These are phyloP conservation scores for Sebastes jordani DNA, from an alignment of 2,797 vertebrate species.

Conservation along the genomic window DNA sequence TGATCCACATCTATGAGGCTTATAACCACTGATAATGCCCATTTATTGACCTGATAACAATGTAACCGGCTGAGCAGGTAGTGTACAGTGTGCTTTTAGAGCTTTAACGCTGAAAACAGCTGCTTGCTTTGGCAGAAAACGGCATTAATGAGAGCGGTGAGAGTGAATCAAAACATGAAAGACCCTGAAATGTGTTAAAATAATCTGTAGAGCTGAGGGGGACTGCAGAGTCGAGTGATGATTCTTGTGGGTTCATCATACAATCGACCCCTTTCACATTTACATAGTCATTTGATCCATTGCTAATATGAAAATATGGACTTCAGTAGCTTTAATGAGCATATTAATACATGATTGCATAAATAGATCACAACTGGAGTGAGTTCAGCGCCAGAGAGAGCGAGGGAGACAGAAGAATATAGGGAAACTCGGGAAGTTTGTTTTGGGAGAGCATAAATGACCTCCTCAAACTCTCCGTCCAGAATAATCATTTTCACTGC, in stretches of 20 bases:
- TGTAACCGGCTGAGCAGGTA: neutral
- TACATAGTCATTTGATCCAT: neutral
- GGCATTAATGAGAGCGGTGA: neutral
- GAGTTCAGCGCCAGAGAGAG: neutral
- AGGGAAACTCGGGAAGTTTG: conserved; percentile 19
- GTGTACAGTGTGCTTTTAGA: neutral
- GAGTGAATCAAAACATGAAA: neutral
- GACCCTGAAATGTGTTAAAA: neutral
- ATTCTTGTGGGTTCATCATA: neutral
- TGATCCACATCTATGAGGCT: no score
- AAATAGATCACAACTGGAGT: neutral
- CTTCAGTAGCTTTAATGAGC: neutral
- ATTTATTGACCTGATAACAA: no score
- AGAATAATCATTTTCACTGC: conserved; percentile 71
- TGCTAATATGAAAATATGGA: neutral
- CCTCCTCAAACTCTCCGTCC: conserved; percentile 54
- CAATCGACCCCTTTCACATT: neutral
- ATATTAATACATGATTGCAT: neutral
- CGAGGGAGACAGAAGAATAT: neutral
- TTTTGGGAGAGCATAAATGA: conserved; percentile 45
- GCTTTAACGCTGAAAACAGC: neutral
- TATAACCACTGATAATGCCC: no score
- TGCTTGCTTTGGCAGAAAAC: neutral
- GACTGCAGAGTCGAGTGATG: neutral
- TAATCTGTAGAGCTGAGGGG: no score